These are phyloP conservation scores for Saturnia pavonia DNA, from an alignment of 2,888 invertebrate species.

Conservation along the genomic window DNA sequence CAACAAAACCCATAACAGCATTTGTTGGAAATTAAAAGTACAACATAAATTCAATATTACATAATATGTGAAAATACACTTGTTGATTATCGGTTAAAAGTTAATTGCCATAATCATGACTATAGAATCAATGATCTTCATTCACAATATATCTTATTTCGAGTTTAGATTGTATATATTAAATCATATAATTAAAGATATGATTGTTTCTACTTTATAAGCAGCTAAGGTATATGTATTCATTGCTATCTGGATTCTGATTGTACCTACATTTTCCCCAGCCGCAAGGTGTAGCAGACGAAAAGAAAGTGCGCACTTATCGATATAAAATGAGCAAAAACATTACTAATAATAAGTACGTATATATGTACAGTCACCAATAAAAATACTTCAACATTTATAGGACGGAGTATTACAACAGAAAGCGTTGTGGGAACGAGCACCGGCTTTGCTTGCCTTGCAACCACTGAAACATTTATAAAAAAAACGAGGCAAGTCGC, in stretches of 20 bases:
- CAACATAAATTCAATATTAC: too few relatives aligned
- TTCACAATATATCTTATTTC: not conserved
- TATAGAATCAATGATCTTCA: not conserved
- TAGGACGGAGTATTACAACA: not conserved
- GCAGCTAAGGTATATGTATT: not conserved
- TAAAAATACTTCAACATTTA: not conserved
- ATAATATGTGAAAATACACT: too few relatives aligned
- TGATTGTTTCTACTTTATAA: not conserved
- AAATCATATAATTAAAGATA: too few relatives aligned
- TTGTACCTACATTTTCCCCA: not conserved
- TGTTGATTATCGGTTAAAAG: too few relatives aligned
- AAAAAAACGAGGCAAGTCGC: not conserved
- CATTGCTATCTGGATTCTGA: not conserved
- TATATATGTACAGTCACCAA: not conserved
- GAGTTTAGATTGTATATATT: not conserved
- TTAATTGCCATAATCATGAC: too few relatives aligned
- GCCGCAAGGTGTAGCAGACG: not conserved
- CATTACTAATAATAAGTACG: not conserved
- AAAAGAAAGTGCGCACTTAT: conserved; percentile 3
- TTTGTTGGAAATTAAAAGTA: too few relatives aligned
- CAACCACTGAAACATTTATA: not conserved
- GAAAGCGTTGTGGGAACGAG: not conserved
- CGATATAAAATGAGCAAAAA: not conserved
- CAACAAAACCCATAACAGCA: too few relatives aligned
- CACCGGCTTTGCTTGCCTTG: not conserved